Percentiles rank a stretch among this genome's conserved stretches.
Conservation (phyloP, 2,797 vertebrate genomes). For the Acridotheres tristis region DNA sequence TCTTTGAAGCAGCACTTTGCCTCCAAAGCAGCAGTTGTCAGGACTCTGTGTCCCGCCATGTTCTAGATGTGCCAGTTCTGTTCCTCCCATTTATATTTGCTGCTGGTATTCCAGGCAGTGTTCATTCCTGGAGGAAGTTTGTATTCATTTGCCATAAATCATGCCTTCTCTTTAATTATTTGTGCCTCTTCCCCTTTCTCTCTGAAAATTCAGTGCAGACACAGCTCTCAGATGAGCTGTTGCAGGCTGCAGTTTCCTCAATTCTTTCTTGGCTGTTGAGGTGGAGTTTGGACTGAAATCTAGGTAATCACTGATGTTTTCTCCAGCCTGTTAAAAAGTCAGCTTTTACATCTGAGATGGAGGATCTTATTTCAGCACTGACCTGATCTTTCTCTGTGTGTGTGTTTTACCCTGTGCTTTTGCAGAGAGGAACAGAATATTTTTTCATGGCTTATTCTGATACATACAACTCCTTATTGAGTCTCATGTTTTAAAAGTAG, state of each 20-base stretch:
- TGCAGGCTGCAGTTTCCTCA: not conserved
- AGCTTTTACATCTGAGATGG: not conserved
- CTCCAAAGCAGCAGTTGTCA: not conserved
- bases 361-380: not conserved
- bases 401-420: not conserved
- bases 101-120: not conserved
- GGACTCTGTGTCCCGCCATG: accelerated
- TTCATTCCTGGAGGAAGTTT: not conserved
- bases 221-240: not conserved
- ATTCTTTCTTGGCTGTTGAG: not conserved
- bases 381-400: not conserved
- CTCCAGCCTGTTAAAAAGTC: slow-evolving; percentile 1
- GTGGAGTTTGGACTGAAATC: not conserved
- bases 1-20: not conserved
- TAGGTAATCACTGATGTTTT: not conserved
- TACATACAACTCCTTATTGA: not conserved
- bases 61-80: not conserved
- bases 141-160: not conserved
- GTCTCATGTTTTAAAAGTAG: not conserved
- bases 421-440: not conserved
- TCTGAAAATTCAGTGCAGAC: not conserved
- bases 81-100: not conserved
- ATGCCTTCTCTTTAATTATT: not conserved
- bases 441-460: not conserved
- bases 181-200: not conserved